Conservation (phyloP, 2,113 vertebrate species). For the Seriola dumerili region DNA sequence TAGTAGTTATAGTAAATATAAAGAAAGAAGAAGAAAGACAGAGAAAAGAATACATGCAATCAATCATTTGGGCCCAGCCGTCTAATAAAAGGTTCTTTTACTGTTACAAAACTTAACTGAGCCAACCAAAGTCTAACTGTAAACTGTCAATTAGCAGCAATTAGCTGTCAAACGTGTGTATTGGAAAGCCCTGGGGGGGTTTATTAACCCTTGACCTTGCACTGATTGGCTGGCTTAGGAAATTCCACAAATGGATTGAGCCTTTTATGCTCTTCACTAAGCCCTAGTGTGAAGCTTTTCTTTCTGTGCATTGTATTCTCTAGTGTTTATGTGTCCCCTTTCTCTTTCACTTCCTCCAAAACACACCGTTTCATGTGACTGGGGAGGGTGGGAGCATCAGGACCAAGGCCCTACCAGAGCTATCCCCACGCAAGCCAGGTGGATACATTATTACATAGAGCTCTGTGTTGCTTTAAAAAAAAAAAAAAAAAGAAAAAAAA, state of each 20-base stretch:
- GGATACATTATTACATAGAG: background rate
- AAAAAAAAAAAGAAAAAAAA: background rate
- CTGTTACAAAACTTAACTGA: conserved; percentile 10
- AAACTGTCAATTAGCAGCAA: conserved; percentile 42
- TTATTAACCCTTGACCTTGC: conserved; percentile 64
- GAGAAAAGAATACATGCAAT: background rate
- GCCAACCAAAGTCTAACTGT: conserved; percentile 1
- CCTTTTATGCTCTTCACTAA: conserved; percentile 44
- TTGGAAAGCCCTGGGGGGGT: conserved; percentile 30
- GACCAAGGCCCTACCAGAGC: conserved; percentile 6
- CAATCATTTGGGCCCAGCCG: background rate
- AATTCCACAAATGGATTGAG: conserved; percentile 61
- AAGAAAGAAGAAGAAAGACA: background rate
- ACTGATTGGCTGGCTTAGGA: conserved; percentile 67
- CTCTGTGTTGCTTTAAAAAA: background rate
- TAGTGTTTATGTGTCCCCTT: conserved; percentile 54
- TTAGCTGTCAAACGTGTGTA: conserved; percentile 42
- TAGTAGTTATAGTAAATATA: background rate
- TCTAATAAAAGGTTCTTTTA: conserved; percentile 31
- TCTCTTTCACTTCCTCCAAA: conserved; percentile 66
- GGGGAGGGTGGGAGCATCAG: background rate
- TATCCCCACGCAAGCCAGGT: conserved; percentile 3
- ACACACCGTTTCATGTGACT: conserved; percentile 25
- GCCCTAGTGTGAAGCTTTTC: conserved; percentile 38
- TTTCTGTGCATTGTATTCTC: conserved; percentile 52